A percentile compares a stretch with the other conserved stretches of the same genome.
These are phyloP conservation scores for Polia nebulosa DNA, from an alignment of 2,888 invertebrate species.

Conservation along the genomic window DNA sequence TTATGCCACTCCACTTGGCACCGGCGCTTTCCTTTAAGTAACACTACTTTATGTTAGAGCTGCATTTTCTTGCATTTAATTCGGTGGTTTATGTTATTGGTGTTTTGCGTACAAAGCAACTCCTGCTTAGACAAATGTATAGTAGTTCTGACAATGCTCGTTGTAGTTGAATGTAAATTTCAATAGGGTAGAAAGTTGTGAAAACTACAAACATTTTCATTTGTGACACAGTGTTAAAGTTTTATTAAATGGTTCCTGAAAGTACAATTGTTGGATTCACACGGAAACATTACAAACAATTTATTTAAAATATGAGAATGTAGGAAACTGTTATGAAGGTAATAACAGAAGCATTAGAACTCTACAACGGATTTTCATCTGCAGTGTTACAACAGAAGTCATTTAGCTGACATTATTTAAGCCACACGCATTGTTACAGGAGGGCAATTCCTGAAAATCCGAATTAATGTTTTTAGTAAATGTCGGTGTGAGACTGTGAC, in stretches of 20 bases:
- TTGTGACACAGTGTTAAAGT: background rate
- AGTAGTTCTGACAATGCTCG: background rate
- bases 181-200: background rate
- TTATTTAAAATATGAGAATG: constrained; percentile 17
- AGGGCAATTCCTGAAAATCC: constrained; percentile 17
- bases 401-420: constrained; percentile 37
- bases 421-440: background rate
- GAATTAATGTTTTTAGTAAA: constrained; percentile 15
- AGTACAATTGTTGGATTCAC: background rate
- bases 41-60: background rate
- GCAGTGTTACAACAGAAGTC: constrained; percentile 8
- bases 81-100: background rate
- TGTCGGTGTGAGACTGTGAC: background rate
- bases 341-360: constrained; percentile 5
- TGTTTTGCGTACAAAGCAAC: background rate
- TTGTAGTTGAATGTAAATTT: background rate
- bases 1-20: constrained; percentile 1
- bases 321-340: constrained; percentile 12
- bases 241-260: background rate
- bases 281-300: background rate
- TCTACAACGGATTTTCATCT: background rate
- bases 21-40: background rate
- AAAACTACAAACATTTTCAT: background rate
- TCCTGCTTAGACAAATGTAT: background rate
- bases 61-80: constrained; percentile 7